Conservation (phyloP, 2,888 invertebrate genomes). For the Eilema caniola region DNA sequence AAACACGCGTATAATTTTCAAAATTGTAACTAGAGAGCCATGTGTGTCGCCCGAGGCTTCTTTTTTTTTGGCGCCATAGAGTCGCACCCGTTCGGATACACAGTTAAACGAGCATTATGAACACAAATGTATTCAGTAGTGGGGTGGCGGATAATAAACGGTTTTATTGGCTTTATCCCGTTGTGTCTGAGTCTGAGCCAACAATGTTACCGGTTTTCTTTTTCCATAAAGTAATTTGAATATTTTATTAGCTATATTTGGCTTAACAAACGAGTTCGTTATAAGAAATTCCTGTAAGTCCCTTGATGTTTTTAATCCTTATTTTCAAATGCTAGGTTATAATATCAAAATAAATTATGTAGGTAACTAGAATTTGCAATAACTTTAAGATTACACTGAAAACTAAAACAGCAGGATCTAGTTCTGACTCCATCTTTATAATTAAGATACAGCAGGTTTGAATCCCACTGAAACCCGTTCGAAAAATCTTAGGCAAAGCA, state of each 20-base stretch:
- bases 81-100: constrained; percentile 67
- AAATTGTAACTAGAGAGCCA: constrained; percentile 75
- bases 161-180: constrained; percentile 76
- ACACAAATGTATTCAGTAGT: constrained; percentile 72
- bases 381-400: neutral
- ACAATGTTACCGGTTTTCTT: constrained; percentile 63
- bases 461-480: no score
- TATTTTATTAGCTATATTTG: constrained; percentile 57
- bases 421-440: no score
- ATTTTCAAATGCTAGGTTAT: neutral
- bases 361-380: neutral
- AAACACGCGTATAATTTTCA: constrained; percentile 81
- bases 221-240: constrained; percentile 61
- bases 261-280: constrained; percentile 38
- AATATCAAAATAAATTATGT: neutral
- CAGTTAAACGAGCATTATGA: constrained; percentile 70
- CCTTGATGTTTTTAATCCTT: constrained; percentile 4
- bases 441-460: no score
- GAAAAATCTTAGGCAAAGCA: no score
- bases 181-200: constrained; percentile 61
- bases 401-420: no score
- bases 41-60: constrained; percentile 77
- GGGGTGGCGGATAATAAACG: constrained; percentile 77
- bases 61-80: constrained; percentile 70
- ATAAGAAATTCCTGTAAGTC: constrained; percentile 23